Evolutionary conservation across 2,888 invertebrate species (phyloP), one percentile per base, ranked within the genome.

Genomic region (Eulithis prunata): DNA sequence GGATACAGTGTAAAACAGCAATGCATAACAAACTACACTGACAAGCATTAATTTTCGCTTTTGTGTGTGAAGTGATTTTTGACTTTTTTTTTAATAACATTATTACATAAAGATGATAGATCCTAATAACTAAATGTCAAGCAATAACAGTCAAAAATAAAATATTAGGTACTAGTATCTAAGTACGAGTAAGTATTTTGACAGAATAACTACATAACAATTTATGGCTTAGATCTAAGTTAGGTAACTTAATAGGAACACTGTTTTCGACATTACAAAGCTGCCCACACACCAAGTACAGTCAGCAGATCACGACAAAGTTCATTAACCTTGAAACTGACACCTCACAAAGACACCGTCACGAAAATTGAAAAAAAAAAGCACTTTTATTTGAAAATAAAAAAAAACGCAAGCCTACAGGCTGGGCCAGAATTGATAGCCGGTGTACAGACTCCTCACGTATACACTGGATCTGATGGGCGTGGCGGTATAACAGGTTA

Each of bases 401-500:
- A 88, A 83, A 87, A 88, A 86, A 84, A 78, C 81, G 79, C 78
- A 83, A 85, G 82, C 87, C 89, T 86, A 88, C 86, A 87, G 88
- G 90, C 81, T 82, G 82, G 78, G 83, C 78, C 86, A 83, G 86
- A 86, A 89, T 88, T 91, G 89, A 90, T 90, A 88, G 86, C 86
- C 81, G 77, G 70, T 62, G 69, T 79, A 82, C 84, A 79, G 80
- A 82, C 82, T 82, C 86, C 83, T 84, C 85, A 85, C 86, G 87
- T 87, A 85, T 83, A 81, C 82, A 82, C 83, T 78, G 82, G 80
- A 81, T 75, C 77, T 69, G 77, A 81, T 82, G 91, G 93, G 93
- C 93, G 93, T 87, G 92, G 90, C 84, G 69, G 78, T 78, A 85
- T 86, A 90, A 92, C 93, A 90, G 91, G 92, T 92, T 92, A 90